Conservation (phyloP, 2,113 vertebrate species). For the Uria lomvia region DNA sequence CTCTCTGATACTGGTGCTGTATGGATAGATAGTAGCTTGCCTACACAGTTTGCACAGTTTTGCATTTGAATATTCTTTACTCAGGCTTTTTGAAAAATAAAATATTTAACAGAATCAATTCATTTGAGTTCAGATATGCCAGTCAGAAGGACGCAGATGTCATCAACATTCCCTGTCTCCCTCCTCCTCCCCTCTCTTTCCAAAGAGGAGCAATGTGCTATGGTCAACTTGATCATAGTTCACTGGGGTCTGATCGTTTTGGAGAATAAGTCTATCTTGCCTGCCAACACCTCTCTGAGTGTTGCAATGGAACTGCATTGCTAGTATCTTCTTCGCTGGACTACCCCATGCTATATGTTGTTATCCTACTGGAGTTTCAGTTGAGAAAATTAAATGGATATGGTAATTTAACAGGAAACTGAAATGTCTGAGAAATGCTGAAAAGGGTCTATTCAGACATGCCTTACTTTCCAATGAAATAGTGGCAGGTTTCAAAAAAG, state of each 20-base stretch:
- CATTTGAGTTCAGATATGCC: neutral
- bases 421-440: slow-evolving; percentile 57
- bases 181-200: neutral
- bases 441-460: slow-evolving; percentile 43
- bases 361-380: slow-evolving; percentile 28
- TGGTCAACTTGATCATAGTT: neutral
- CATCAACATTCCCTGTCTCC: neutral
- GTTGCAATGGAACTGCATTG: neutral
- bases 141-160: neutral
- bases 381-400: slow-evolving; percentile 47
- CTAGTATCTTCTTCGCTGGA: neutral
- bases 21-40: neutral
- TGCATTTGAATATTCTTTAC: slow-evolving; percentile 12
- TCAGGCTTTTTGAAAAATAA: neutral
- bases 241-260: neutral
- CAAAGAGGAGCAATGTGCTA: neutral
- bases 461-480: slow-evolving; percentile 38
- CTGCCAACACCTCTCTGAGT: neutral
- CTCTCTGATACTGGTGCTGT: neutral
- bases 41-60: neutral
- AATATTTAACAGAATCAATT: slow-evolving; percentile 21
- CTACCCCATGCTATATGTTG: neutral
- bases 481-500: slow-evolving; percentile 40
- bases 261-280: slow-evolving; percentile 16
- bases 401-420: slow-evolving; percentile 38